Evolutionary conservation across 2,888 invertebrate genomes (phyloP).

Genomic region (Tetranychus truncatus): DNA sequence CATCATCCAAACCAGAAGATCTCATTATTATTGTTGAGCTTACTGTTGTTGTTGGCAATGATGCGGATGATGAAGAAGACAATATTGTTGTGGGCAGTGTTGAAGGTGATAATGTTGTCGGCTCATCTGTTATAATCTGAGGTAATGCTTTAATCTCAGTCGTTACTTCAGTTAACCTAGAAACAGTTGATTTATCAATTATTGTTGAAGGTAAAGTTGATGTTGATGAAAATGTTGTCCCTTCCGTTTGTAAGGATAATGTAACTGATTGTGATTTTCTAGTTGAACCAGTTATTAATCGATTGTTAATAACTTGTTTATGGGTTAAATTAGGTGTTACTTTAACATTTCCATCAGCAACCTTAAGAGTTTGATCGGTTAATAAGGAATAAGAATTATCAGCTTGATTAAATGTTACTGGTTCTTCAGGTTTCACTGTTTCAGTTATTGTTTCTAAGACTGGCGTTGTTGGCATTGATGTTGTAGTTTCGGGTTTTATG

Average conservation of each 20-base stretch:
- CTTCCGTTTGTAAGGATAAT: neutral
- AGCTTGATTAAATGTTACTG: neutral
- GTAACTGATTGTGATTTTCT: neutral
- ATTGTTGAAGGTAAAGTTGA: neutral
- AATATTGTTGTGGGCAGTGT: neutral
- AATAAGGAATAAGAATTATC: neutral
- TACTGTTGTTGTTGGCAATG: neutral
- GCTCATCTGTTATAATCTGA: neutral
- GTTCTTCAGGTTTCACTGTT: neutral
- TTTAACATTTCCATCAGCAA: neutral
- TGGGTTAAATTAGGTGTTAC: conserved; percentile 1
- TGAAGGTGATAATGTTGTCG: neutral
- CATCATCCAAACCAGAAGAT: neutral
- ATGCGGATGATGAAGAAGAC: neutral
- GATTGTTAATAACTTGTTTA: conserved; percentile 1
- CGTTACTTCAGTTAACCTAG: neutral
- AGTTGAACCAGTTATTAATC: neutral
- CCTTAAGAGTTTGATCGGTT: neutral
- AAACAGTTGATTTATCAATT: neutral
- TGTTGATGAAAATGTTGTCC: neutral
- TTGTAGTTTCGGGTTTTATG: neutral
- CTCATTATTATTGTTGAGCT: neutral
- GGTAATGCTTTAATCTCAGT: neutral
- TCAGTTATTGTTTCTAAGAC: neutral
- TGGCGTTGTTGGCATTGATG: neutral